Evolutionary conservation across 2,797 vertebrate genomes (phyloP), one percentile per base, ranked within the genome.

Genomic region (Coilia nasus): DNA sequence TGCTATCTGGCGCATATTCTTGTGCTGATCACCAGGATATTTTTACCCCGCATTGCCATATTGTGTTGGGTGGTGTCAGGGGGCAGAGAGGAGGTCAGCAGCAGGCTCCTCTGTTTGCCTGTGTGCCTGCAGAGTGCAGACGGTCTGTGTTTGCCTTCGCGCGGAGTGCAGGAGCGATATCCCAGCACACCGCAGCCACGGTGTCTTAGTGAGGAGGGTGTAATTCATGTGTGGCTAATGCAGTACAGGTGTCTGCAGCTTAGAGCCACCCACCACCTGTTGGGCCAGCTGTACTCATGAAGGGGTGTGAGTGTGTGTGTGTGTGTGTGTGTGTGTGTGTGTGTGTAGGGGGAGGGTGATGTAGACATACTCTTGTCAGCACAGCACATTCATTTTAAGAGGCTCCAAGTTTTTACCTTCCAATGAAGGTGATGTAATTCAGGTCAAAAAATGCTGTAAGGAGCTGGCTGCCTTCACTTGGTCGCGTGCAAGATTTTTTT

Each of bases 181-280:
- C 71, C 71, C 31, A n/a, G n/a, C n/a, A n/a, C n/a, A 28, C 50
- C 14, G 64, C 59, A 64, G 81, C 64, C 7, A 12, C 25, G 83
- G 81, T 85, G 87, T 62, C 87, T 83, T 84, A 82, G 86, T 83
- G 83, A 83, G 83, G 62, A 62, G 50, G 82, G 82, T 84, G 83
- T 88, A 87, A 89, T 90, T 90, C 90, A 88, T 90, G 86, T 89
- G 81, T 80, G 67, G 84, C 82, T 86, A 85, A 88, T 85, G 88
- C 86, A 84, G 88, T 83, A 60, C 67, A 67, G 84, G 46, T 85
- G 75, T 85, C 87, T 60, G 83, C 83, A 88, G 84, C 85, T 86
- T 47, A 64, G 87, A 90, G 82, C 83, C 87, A 83, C 85, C 83
- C 87, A 83, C 85, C 84, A 87, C 85, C 87, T 90, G 60, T 56